A percentile compares a stretch with the other conserved stretches of the same genome.
These are phyloP conservation scores for Allygus modestus DNA, from an alignment of 2,888 invertebrate species.

Conservation along the genomic window DNA sequence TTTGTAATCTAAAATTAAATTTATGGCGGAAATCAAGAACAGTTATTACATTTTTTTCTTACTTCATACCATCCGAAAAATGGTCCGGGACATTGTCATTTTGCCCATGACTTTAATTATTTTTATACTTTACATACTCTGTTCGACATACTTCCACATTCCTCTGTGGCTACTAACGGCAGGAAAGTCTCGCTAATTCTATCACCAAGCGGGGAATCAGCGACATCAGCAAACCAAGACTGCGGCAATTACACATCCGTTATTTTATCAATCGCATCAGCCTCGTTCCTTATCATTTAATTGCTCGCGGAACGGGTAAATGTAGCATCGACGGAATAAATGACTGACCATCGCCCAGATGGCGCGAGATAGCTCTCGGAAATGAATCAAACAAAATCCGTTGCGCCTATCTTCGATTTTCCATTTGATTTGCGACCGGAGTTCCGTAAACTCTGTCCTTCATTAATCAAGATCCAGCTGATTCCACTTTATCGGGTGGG, in stretches of 20 bases:
- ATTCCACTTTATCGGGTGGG: conserved; percentile 33
- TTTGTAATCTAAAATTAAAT: too few relatives aligned
- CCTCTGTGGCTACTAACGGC: too few relatives aligned
- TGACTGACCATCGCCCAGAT: conserved; percentile 2
- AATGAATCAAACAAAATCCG: conserved; percentile 59
- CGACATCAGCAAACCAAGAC: not conserved
- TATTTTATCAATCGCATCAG: conserved; percentile 18
- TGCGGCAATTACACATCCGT: conserved; percentile 27
- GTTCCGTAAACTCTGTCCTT: conserved; percentile 37
- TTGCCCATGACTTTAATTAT: too few relatives aligned
- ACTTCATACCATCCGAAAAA: too few relatives aligned
- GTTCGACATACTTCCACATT: too few relatives aligned
- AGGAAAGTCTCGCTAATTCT: not conserved
- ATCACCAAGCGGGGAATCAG: not conserved
- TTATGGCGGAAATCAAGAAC: too few relatives aligned
- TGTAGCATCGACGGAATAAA: conserved; percentile 35
- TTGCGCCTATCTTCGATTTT: conserved; percentile 31
- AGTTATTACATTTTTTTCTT: too few relatives aligned
- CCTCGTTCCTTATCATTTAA: conserved; percentile 30
- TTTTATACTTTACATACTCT: too few relatives aligned
- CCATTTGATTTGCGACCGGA: conserved; percentile 49
- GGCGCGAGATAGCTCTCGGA: not conserved
- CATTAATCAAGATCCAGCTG: conserved; percentile 49
- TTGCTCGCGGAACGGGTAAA: conserved; percentile 39
- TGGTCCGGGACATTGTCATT: too few relatives aligned